Percentiles rank a stretch among this genome's conserved stretches.
phyloP scores from a whole-genome alignment of 1,140 invertebrate species.

The Tetramorium parvispinum region DNA sequence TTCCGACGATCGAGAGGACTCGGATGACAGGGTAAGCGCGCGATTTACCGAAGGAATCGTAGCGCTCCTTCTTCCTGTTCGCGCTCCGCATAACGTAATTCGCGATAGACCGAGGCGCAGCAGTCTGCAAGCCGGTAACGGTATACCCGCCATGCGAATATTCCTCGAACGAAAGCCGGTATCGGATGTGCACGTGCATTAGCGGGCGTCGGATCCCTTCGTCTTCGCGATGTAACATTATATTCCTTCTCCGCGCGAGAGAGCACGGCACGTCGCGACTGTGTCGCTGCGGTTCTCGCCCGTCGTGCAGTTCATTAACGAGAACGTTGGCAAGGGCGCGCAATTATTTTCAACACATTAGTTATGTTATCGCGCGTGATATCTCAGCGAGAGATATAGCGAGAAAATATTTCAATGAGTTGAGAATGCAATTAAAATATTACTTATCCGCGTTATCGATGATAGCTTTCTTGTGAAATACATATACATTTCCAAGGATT shows the following conservation, averaged over 20 bases:
- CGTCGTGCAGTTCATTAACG: constrained; percentile 25
- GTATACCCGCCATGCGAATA: constrained; percentile 66
- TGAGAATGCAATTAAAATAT: not conserved
- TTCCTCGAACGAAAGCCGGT: constrained; percentile 65
- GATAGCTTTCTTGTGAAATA: not conserved
- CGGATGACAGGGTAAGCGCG: not conserved
- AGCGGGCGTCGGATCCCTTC: constrained; percentile 58
- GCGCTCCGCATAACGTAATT: constrained; percentile 62
- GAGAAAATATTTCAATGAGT: not conserved
- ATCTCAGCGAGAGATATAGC: not conserved
- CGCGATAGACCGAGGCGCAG: constrained; percentile 13
- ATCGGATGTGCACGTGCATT: constrained; percentile 71
- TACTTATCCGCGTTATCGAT: not conserved
- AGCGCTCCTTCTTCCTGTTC: constrained; percentile 40
- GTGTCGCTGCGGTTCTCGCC: not conserved
- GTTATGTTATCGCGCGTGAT: constrained; percentile 1
- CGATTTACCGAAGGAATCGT: constrained; percentile 49
- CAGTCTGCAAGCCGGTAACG: constrained; percentile 64
- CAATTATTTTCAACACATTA: not conserved
- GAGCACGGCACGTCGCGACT: not conserved
- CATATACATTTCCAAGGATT: not conserved
- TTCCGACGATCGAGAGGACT: not conserved
- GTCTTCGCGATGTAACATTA: constrained; percentile 66
- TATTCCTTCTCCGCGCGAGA: constrained; percentile 32
- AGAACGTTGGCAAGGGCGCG: not conserved